Conservation (phyloP, 2,888 invertebrate genomes). For the Nomada flava region DNA sequence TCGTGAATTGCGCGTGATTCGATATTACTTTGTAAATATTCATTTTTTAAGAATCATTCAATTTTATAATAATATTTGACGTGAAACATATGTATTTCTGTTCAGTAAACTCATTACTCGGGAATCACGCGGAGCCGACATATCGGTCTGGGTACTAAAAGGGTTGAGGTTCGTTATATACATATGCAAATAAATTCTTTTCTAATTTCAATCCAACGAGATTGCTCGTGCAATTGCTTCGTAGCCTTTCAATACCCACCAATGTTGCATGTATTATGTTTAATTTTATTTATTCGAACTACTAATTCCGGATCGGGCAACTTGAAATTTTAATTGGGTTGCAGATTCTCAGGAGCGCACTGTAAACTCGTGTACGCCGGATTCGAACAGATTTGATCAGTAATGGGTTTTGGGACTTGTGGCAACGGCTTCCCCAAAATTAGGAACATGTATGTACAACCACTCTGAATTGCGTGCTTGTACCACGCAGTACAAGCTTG, state of each 20-base stretch:
- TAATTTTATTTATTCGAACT: neutral
- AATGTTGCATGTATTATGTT: neutral
- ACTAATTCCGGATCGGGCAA: neutral
- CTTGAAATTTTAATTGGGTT: slow-evolving; percentile 50
- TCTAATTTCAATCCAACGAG: too few species aligned
- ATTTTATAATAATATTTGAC: too few species aligned
- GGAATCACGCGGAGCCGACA: too few species aligned
- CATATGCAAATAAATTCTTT: neutral
- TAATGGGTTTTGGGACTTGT: slow-evolving; percentile 55
- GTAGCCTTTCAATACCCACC: neutral
- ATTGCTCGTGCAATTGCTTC: neutral
- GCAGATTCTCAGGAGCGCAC: slow-evolving; percentile 10
- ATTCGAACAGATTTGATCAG: slow-evolving; percentile 46
- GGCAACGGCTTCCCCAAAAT: slow-evolving; percentile 43
- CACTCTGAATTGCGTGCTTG: slow-evolving; percentile 27
- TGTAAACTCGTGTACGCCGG: slow-evolving; percentile 41
- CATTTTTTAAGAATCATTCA: too few species aligned
- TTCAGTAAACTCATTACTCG: too few species aligned
- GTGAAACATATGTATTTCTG: too few species aligned
- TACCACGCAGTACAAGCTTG: neutral
- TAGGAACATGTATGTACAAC: slow-evolving; percentile 48
- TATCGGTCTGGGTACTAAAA: too few species aligned
- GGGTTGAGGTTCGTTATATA: too few species aligned
- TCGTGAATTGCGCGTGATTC: too few species aligned
- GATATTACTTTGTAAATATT: too few species aligned